These are phyloP conservation scores for Petaurus breviceps DNA, from an alignment of 2,113 vertebrate species.

Conservation along the genomic window DNA sequence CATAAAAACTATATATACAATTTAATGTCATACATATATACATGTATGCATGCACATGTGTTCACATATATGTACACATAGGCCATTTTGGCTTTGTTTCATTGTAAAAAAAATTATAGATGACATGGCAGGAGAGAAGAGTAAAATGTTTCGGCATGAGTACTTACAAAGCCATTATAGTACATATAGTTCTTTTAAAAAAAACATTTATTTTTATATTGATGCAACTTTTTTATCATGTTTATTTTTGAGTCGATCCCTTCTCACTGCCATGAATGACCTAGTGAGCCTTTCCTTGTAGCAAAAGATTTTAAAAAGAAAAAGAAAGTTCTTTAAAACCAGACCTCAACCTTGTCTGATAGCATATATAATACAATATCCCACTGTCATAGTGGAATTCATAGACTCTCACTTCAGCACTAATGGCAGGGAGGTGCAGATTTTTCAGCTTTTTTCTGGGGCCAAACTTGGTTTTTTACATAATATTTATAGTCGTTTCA, in stretches of 20 bases:
- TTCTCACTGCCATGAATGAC: neutral
- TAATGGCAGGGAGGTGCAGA: neutral
- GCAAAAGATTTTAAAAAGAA: neutral
- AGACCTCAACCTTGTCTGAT: neutral
- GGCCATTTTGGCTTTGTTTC: constrained; percentile 31
- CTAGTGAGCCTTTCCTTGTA: neutral
- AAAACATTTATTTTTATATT: neutral
- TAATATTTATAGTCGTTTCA: neutral
- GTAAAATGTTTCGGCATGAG: constrained; percentile 46
- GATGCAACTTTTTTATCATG: neutral
- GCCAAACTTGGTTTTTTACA: neutral
- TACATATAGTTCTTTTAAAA: neutral
- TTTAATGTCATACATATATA: neutral
- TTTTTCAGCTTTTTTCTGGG: neutral
- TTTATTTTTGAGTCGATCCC: neutral
- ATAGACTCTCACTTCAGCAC: neutral
- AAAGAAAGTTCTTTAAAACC: neutral
- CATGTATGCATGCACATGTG: neutral
- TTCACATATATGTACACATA: neutral
- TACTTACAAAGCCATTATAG: neutral
- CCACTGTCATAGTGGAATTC: neutral
- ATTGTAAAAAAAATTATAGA: neutral
- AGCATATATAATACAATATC: neutral
- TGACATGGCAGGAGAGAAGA: constrained; percentile 8
- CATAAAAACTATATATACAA: constrained; percentile 32